These are phyloP conservation scores for Brachyptera risi DNA, from an alignment of 2,888 invertebrate genomes.

Conservation along the genomic window DNA sequence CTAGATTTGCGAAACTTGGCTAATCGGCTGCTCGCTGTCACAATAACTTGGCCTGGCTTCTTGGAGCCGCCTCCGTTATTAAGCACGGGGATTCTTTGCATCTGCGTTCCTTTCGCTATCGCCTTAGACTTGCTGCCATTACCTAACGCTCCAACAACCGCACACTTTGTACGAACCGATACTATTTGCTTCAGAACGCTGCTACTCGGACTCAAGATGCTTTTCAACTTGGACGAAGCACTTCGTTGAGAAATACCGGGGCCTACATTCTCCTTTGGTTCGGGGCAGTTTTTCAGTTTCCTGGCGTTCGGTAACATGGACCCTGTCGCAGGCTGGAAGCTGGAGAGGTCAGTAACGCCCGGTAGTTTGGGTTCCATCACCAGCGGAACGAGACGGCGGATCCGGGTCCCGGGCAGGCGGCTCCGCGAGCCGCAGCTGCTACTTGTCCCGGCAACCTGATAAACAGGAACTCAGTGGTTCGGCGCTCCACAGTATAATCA, in stretches of 20 bases:
- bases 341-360: constrained; percentile 10
- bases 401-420: not conserved
- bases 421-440: not conserved
- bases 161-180: constrained; percentile 24
- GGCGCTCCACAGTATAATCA: not conserved
- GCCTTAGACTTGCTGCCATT: constrained; percentile 15
- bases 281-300: constrained; percentile 14
- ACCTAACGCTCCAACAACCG: constrained; percentile 20
- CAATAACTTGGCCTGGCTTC: no score
- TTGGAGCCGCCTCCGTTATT: not conserved
- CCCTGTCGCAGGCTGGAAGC: constrained; percentile 6
- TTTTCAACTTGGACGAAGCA: constrained; percentile 22
- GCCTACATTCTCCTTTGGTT: constrained; percentile 29
- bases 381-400: constrained; percentile 22
- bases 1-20: not conserved
- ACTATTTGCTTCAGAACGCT: constrained; percentile 28
- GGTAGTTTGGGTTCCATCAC: not conserved
- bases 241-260: constrained; percentile 24
- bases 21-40: not conserved
- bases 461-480: constrained; percentile 9
- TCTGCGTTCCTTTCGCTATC: not conserved
- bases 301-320: constrained; percentile 10
- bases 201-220: not conserved
- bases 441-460: constrained; percentile 7
- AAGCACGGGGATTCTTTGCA: not conserved